phyloP scores from a whole-genome alignment of 2,888 invertebrate species.

The Helleia helle region DNA sequence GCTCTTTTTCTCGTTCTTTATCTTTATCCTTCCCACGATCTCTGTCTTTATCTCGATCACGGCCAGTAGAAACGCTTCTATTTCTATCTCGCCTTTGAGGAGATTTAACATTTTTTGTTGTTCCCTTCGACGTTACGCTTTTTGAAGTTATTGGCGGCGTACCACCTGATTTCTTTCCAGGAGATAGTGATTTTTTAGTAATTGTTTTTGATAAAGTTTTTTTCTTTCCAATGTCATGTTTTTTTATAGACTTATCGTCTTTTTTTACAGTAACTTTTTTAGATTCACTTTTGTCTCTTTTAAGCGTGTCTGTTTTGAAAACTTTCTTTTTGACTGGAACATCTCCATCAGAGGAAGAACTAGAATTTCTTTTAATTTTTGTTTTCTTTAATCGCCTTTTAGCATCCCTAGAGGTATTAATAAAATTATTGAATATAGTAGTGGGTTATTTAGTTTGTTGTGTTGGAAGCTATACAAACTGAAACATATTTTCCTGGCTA shows the following conservation, averaged over 20 bases:
- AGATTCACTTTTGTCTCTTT: slow-evolving; percentile 54
- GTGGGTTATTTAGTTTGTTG: too few relatives aligned
- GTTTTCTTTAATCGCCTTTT: slow-evolving; percentile 68
- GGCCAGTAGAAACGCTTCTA: slow-evolving; percentile 52
- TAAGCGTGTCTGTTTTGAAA: slow-evolving; percentile 47
- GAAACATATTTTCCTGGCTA: too few relatives aligned
- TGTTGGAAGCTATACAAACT: too few relatives aligned
- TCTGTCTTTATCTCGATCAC: slow-evolving; percentile 59
- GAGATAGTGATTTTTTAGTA: slow-evolving; percentile 65
- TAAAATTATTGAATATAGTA: neutral
- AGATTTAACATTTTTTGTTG: slow-evolving; percentile 59
- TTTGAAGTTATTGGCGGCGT: slow-evolving; percentile 66
- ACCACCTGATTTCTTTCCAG: slow-evolving; percentile 65
- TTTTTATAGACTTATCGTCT: slow-evolving; percentile 56
- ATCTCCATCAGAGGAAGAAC: slow-evolving; percentile 79
- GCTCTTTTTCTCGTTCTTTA: slow-evolving; percentile 56
- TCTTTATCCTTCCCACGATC: slow-evolving; percentile 61
- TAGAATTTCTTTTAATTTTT: slow-evolving; percentile 74
- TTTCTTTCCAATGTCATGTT: slow-evolving; percentile 47
- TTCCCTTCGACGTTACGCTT: slow-evolving; percentile 48
- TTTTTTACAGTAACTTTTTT: slow-evolving; percentile 61
- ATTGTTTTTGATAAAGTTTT: slow-evolving; percentile 49
- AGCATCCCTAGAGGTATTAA: slow-evolving; percentile 41
- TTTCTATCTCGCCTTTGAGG: slow-evolving; percentile 59
- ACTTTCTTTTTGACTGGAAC: slow-evolving; percentile 71